Conservation (phyloP, 2,797 vertebrate genomes). For the Pyrocephalus nanus region DNA sequence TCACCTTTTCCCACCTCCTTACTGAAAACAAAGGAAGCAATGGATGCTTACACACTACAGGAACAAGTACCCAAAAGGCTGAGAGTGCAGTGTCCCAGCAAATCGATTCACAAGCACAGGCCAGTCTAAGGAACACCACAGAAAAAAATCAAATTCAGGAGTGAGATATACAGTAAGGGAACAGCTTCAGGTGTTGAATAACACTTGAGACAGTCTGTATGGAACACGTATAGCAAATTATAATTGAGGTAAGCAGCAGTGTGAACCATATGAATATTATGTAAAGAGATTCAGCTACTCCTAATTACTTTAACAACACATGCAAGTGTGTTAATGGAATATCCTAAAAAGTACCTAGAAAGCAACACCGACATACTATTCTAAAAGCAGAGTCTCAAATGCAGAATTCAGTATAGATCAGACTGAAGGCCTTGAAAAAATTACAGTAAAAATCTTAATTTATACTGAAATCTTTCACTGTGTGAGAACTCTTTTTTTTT, state of each 20-base stretch:
- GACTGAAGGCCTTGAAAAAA: not conserved
- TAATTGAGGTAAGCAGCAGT: not conserved
- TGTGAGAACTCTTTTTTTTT: conserved; percentile 20
- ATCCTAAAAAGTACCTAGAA: not conserved
- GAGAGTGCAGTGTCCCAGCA: rapidly evolving
- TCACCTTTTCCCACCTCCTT: not conserved
- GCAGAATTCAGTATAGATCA: not conserved
- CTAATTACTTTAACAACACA: not conserved
- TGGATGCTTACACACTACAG: rapidly evolving
- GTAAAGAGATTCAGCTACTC: not conserved
- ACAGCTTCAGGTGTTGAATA: not conserved
- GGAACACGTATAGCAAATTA: not conserved
- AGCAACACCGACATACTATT: not conserved
- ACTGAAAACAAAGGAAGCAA: not conserved
- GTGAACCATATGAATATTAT: not conserved
- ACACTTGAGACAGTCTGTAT: not conserved
- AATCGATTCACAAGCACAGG: not conserved
- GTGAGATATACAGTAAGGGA: not conserved
- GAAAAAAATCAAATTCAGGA: not conserved
- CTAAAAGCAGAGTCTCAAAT: not conserved
- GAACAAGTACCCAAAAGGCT: rapidly evolving
- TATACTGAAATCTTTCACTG: conserved; percentile 8
- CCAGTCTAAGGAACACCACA: not conserved
- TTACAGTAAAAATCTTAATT: not conserved
- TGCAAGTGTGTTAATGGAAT: not conserved